Conservation (phyloP, 1,140 invertebrate species). For the Psilanteris sp. region DNA sequence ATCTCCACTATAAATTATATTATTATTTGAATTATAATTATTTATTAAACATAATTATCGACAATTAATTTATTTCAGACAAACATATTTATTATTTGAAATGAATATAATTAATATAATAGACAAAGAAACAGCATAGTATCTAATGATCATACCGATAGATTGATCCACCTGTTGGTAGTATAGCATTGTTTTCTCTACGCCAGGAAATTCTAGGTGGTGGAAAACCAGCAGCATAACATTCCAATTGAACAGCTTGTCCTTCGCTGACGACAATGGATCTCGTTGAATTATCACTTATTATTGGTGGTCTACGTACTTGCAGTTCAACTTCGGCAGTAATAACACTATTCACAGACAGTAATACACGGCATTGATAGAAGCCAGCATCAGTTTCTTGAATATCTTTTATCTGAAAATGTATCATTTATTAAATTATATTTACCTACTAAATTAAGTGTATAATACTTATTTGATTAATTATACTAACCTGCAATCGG, state of each 20-base stretch:
- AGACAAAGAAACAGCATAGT: no score
- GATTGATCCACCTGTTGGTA: slow-evolving; percentile 92
- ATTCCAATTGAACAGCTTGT: slow-evolving; percentile 89
- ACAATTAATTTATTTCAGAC: no score
- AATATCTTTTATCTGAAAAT: slow-evolving; percentile 91
- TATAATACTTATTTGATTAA: no score
- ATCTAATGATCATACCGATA: slow-evolving; percentile 81
- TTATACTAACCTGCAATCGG: slow-evolving; percentile 83
- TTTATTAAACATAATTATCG: no score
- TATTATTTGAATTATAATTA: no score
- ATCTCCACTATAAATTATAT: slow-evolving; percentile 84
- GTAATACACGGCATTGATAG: slow-evolving; percentile 92
- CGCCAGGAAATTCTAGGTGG: slow-evolving; percentile 92
- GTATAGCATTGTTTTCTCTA: slow-evolving; percentile 94
- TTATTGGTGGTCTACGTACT: slow-evolving; percentile 92
- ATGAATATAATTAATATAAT: neutral
- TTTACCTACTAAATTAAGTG: no score
- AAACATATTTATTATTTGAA: neutral
- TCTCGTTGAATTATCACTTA: slow-evolving; percentile 94
- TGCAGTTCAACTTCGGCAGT: slow-evolving; percentile 90
- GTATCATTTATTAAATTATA: no score
- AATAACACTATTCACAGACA: slow-evolving; percentile 88
- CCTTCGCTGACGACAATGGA: slow-evolving; percentile 91
- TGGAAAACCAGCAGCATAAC: slow-evolving; percentile 92
- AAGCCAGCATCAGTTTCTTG: slow-evolving; percentile 95